A percentile compares a stretch with the other conserved stretches of the same genome.
Evolutionary conservation across 1,140 invertebrate species (phyloP).

Genomic region (Melitaea cinxia): DNA sequence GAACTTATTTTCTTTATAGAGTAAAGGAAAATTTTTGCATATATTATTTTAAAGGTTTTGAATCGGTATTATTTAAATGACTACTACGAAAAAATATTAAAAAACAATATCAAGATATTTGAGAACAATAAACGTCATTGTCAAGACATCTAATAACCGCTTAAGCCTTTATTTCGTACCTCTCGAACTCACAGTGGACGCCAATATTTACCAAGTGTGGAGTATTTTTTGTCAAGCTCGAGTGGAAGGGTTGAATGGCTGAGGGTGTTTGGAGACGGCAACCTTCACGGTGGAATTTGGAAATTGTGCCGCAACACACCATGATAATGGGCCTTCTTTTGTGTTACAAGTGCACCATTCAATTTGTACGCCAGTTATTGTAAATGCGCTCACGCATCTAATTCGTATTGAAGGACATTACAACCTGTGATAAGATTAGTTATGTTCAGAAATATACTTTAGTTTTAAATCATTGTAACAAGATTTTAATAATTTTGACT

Average conservation of each 20-base stretch:
- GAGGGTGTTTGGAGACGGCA: conserved; percentile 72
- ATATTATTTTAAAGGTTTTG: too few relatives aligned
- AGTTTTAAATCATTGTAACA: not conserved
- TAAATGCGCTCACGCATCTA: conserved; percentile 37
- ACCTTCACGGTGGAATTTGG: conserved; percentile 62
- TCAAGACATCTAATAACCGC: conserved; percentile 9
- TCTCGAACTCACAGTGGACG: conserved; percentile 52
- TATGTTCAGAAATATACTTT: conserved; percentile 2
- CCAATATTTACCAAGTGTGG: conserved; percentile 74
- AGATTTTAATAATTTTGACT: not conserved
- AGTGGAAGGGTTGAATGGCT: conserved; percentile 79
- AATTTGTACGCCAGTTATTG: conserved; percentile 41
- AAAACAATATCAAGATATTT: not conserved
- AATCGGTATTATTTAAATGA: too few relatives aligned
- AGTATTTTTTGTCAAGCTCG: conserved; percentile 79
- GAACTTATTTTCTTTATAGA: too few relatives aligned
- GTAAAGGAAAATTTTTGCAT: too few relatives aligned
- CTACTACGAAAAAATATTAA: not conserved
- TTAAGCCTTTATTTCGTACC: conserved; percentile 32
- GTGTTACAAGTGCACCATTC: conserved; percentile 39
- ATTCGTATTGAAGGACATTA: conserved; percentile 33
- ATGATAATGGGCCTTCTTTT: conserved; percentile 26
- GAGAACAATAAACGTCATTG: too few relatives aligned
- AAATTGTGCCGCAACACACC: conserved; percentile 54
- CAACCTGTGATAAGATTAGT: conserved; percentile 21